Evolutionary conservation across 1,140 invertebrate genomes (phyloP), one percentile per base, ranked within the genome.

Genomic region (Drosophila mauritiana): DNA sequence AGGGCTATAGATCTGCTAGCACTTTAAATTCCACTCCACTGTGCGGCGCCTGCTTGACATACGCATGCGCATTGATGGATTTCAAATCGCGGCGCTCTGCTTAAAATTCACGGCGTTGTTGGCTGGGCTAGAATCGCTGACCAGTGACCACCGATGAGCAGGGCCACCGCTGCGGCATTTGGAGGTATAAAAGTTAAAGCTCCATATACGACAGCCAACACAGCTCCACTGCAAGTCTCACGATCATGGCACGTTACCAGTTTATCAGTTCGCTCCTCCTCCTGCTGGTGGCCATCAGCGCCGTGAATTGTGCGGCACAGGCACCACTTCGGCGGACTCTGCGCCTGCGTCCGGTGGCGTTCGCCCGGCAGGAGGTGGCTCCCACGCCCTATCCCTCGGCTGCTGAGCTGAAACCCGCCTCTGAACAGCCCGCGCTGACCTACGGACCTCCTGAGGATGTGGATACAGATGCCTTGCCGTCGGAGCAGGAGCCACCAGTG

Each of bases 361-460:
- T 73, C 20, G 74, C 83, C 12, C 45, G 83, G 0, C 83, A 86
- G 57, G 58, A 83, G 56, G 63, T 73, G 22, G 46, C 40, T 3
- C 80, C 81, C n/a, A 78, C 89, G 2, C 90, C 86, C 2, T 91
- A 91, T 62, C 90, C 90, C 1, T 72, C 75, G 10, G 90, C 90
- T 3, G 74, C 70, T 17, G 90, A 91, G 42, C 52, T 91, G 7
- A 91, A 91, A 17, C 90, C 90, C 4, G 49, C 67, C 7, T 25
- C 65, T 17, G 77, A 81, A 37, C 57, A 81, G 43, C 90, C 90
- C 0, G 82, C 78, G 3, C 52, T 90, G 20, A 83, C 79, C 48
- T 91, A 91, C 46, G 90, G 90, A 17, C 77, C 90, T 10, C 90
- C 90, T 0, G 74, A 80, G 7, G 80, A 78, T 20, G 52, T 83